Conservation (phyloP, 1,140 invertebrate genomes). For the Leptoteleia sp. region DNA sequence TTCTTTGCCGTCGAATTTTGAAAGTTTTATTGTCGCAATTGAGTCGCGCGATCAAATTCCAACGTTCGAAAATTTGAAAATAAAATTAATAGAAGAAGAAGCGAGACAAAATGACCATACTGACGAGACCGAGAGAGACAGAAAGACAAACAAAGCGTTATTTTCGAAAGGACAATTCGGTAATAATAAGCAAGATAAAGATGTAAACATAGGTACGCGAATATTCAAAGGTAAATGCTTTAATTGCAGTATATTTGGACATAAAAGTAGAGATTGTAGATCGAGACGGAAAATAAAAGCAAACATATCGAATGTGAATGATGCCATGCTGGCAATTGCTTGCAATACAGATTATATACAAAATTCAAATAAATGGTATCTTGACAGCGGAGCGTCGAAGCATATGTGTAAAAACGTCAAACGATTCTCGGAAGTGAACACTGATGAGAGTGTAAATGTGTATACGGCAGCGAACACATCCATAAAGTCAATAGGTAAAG, state of each 20-base stretch:
- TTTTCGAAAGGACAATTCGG: not conserved
- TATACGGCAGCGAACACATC: constrained; percentile 41
- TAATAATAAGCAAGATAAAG: no score
- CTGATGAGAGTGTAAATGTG: constrained; percentile 19
- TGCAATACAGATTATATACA: constrained; percentile 21
- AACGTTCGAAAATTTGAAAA: not conserved
- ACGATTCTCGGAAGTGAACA: no score
- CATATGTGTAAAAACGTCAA: constrained; percentile 54
- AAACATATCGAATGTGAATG: constrained; percentile 8
- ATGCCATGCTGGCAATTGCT: constrained; percentile 33
- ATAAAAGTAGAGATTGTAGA: not conserved
- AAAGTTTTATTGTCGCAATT: constrained; percentile 1
- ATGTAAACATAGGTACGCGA: not conserved
- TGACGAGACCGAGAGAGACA: no score
- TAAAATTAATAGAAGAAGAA: constrained; percentile 1
- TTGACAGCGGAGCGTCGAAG: constrained; percentile 58
- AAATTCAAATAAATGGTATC: constrained; percentile 34
- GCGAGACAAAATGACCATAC: not conserved
- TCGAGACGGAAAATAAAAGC: constrained; percentile 1
- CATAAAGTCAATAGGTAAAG: constrained; percentile 1
- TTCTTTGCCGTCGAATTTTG: not conserved
- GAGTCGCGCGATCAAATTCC: not conserved
- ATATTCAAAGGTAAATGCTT: constrained; percentile 4
- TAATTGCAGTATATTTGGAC: not conserved
- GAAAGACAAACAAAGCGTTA: not conserved